Conservation (phyloP, 1,140 invertebrate species). For the Macrobrachium rosenbergii region DNA sequence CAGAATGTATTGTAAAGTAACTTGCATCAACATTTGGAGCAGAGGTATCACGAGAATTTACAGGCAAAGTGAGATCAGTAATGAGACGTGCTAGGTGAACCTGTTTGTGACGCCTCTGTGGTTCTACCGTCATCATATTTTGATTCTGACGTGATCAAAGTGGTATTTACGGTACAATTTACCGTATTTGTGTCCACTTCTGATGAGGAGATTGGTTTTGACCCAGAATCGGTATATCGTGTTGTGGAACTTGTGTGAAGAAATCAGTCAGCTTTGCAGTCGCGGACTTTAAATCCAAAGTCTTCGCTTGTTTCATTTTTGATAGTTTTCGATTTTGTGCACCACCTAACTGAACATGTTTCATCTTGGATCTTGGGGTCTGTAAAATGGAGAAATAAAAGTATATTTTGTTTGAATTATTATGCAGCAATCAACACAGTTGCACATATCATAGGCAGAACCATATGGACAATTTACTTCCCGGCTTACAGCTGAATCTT, state of each 20-base stretch:
- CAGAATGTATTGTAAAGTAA: conserved; percentile 38
- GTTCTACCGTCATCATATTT: conserved; percentile 24
- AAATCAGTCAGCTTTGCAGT: conserved; percentile 31
- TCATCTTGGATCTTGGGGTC: conserved; percentile 21
- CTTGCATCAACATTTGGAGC: conserved; percentile 41
- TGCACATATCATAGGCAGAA: too few relatives aligned
- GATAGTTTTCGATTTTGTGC: conserved; percentile 31
- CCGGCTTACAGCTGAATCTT: too few relatives aligned
- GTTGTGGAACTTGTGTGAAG: conserved; percentile 37
- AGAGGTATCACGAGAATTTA: conserved; percentile 42
- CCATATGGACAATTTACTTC: not conserved
- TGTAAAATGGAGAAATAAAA: conserved; percentile 39
- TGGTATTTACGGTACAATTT: not conserved
- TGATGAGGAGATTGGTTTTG: conserved; percentile 36
- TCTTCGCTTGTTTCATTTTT: conserved; percentile 35
- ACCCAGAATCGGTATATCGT: conserved; percentile 15
- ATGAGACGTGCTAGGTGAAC: conserved; percentile 44
- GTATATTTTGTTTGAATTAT: conserved; percentile 23
- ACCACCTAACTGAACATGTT: conserved; percentile 8
- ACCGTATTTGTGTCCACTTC: conserved; percentile 33
- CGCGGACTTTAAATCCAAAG: conserved; percentile 20
- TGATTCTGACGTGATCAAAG: conserved; percentile 38
- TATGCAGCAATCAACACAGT: conserved; percentile 27
- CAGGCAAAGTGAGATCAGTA: not conserved
- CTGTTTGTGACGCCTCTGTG: conserved; percentile 32